Base-by-base conservation (phyloP, 1,140 invertebrate genomes). In the Aradophagus sp. region DNA sequence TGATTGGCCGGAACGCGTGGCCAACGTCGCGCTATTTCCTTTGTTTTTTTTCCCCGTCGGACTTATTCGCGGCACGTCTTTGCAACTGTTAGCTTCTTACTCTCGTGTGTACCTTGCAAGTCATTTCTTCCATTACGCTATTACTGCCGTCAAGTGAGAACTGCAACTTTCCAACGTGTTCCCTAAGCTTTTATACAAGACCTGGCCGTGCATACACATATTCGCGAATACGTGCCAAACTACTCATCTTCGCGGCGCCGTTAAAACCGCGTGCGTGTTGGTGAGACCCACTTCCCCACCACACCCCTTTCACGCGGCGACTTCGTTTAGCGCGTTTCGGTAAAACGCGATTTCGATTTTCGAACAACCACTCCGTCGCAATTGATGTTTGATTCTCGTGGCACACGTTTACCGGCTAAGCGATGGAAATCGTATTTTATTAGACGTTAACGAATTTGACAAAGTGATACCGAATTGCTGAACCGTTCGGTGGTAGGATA, bases 171-270 rank as follows among this genome's bases (percentile, higher is more conserved):
- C 75, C 65, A 76, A 44, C 66, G 70, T 76, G 29, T 72, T 77
- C 76, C 70, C 80, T 75, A 76, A 63, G 74, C 78, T 84, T 84
- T 84, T 84, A 84, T 84, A 84, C 75, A 69, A 32, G 39, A 66
- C 52, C 50, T 35, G 53, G 48, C 41, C 62, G 38, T 71, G 62
- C 68, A 56, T 75, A 75, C 58, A 65, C 38, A 53, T 67, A 62
- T 71, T 59, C 41, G 27, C 52, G 31, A 32, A 27, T 55, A 62
- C 53, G 52, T 66, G 66, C 56, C 50, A 66, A 63, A 67, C 56
- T 74, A 32, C 56, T 62, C 72, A 74, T 74, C 72, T 74, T 70
- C 53, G 38, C 41, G 20, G 5, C 31, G 48, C 53, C 34, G 62
- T 52, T 52, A 67, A 62, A 55, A 63, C 38, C 35, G 44, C 45